Evolutionary conservation across 2,113 vertebrate genomes (phyloP), one percentile per base, ranked within the genome.

Genomic region (Apodemus sylvaticus): DNA sequence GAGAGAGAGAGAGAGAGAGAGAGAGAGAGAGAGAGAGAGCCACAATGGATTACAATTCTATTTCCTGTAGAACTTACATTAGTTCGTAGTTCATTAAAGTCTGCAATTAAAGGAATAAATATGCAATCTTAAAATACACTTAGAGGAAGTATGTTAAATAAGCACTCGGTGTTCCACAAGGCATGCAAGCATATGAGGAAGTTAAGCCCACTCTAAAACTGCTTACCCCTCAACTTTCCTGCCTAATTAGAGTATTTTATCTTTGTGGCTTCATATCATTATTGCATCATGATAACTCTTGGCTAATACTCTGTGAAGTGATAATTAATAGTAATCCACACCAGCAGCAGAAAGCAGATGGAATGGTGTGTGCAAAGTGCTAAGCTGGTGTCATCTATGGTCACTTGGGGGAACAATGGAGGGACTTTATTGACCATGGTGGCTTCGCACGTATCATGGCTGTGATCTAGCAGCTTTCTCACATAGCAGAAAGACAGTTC

Each of bases 221-320:
- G 98, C 98, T 98, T 97, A 98, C 97, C 95, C 96, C 95, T 98
- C 97, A 97, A 96, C 93, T 97, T 97, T 94, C 81, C 95, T 98
- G 93, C 83, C 94, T 98, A 98, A 98, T 98, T 98, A 98, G 94
- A 98, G 92, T 97, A 98, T 97, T 98, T 98, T 97, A 96, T 97
- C 97, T 98, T 94, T 97, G 93, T 94, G 97, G 98, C 97, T 94
- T 77, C 98, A 97, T 96, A 97, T 79, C 97, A 97, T 98, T 95
- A 97, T 94, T 70, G 48, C 66, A 77, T 93, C 83, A 62, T 96
- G 98, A 98, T 98, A 97, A 98, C 96, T 97, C 96, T 94, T 97
- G 94, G 96, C 94, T 98, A 97, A 98, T 97, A 97, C 88, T 92
- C 97, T 98, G 97, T 96, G 98, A 98, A 98, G 96, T 97, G 97